Conservation (phyloP, 1,140 invertebrate genomes). For the Nephila pilipes region DNA sequence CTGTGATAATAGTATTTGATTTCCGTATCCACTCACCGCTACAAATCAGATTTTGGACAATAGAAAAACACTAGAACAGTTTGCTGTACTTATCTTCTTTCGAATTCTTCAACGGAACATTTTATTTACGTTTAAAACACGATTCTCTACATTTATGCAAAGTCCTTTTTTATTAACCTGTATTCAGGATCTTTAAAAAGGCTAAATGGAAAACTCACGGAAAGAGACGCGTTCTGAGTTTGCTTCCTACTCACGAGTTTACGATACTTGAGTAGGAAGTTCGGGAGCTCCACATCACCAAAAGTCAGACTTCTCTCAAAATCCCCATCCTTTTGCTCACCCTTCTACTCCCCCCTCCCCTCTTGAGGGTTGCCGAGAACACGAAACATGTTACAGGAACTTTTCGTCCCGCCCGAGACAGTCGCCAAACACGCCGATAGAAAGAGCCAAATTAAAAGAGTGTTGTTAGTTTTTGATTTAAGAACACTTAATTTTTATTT, state of each 20-base stretch:
- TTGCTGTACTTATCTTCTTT: too few relatives aligned
- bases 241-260: background rate
- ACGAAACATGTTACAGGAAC: background rate
- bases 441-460: too few relatives aligned
- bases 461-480: too few relatives aligned
- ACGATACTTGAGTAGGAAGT: background rate
- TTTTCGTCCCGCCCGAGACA: background rate
- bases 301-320: conserved; percentile 1
- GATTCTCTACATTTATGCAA: background rate
- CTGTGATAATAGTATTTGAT: too few relatives aligned
- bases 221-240: background rate
- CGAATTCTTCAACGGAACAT: too few relatives aligned
- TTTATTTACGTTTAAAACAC: background rate
- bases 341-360: background rate
- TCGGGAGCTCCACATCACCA: background rate
- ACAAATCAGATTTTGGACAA: too few relatives aligned
- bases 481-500: too few relatives aligned
- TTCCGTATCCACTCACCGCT: too few relatives aligned
- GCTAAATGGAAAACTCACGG: background rate
- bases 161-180: background rate
- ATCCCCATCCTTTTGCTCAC: conserved; percentile 1
- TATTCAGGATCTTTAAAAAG: background rate
- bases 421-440: background rate
- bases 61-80: too few relatives aligned
- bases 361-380: conserved; percentile 19